Conservation (phyloP, 1,140 invertebrate genomes). For the Pogonognathellus flavescens region DNA sequence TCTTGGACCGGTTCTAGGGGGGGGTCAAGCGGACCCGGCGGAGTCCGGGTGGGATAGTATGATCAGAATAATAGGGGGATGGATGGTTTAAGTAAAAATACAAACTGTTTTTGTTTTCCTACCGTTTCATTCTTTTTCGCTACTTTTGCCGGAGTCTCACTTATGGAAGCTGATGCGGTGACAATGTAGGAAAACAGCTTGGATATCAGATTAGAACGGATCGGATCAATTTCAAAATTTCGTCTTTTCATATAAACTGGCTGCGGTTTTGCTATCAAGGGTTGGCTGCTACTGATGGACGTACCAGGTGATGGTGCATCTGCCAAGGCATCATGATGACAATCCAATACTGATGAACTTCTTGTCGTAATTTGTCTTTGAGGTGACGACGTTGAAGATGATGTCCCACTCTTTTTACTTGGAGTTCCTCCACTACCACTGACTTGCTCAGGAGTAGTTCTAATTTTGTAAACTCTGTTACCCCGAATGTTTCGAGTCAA, state of each 20-base stretch:
- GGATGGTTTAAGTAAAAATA: neutral
- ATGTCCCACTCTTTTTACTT: neutral
- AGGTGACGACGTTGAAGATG: neutral
- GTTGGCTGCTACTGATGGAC: neutral
- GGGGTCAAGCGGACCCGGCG: too few relatives aligned
- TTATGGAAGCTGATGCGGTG: neutral
- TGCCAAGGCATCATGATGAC: neutral
- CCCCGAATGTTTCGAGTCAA: too few relatives aligned
- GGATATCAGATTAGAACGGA: neutral
- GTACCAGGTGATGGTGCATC: neutral
- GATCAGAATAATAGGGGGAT: too few relatives aligned
- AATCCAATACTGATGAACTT: neutral
- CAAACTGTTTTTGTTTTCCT: too few relatives aligned
- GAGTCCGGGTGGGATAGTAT: too few relatives aligned
- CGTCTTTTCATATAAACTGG: slow-evolving; percentile 21
- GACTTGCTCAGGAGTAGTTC: too few relatives aligned
- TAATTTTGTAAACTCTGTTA: too few relatives aligned
- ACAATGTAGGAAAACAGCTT: slow-evolving; percentile 5
- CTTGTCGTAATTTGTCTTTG: slow-evolving; percentile 12
- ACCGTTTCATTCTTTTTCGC: slow-evolving; percentile 1
- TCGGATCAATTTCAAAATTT: neutral
- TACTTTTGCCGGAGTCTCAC: neutral
- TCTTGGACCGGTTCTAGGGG: too few relatives aligned
- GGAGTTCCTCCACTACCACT: too few relatives aligned
- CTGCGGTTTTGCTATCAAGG: slow-evolving; percentile 2